Evolutionary conservation across 1,140 invertebrate genomes (phyloP), one percentile per base, ranked within the genome.

Genomic region (Drosophila melanogaster): DNA sequence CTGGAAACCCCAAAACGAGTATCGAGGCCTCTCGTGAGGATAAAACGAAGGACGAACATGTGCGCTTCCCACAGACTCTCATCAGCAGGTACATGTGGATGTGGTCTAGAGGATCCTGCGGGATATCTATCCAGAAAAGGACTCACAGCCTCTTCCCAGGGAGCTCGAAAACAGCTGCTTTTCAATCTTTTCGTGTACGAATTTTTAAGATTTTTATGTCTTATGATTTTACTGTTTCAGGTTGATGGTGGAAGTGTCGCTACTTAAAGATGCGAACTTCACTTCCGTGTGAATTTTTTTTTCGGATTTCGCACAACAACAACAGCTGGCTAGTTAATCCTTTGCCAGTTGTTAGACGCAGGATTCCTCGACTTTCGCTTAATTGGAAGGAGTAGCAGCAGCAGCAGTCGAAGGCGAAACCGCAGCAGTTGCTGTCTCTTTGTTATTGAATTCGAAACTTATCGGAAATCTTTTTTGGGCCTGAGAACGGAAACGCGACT

Each of bases 391-490:
- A 56, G 50, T 49, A 55, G 73, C 47, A 53, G 50, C 22, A 53
- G 50, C 22, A 53, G 33, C 40, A 22, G 47, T 50, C 5, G 10
- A 50, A 17, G 41, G 55, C n/a, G 44, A 64, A 66, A 54, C 62
- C 64, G 74, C 75, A 77, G 65, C 75, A 77, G 73, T 75, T 57
- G 75, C 64, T 56, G 43, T 67, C 56, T 43, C 44, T 56, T 77
- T 70, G 62, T 77, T 77, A 77, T 77, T 77, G 75, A 77, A 77
- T 77, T 77, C 56, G 40, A 77, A 56, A 70, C 55, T 77, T 77
- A 77, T 77, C 75, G 40, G 74, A 77, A 77, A 77, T 77, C 75
- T 70, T 57, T 19, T 41, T 26, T 6, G 15, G 30, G 41, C 49
- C 64, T 77, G 74, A 69, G 75, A 77, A 77, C 75, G 75, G 75